Conservation (phyloP, 2,797 vertebrate genomes). For the Nothura maculosa region DNA sequence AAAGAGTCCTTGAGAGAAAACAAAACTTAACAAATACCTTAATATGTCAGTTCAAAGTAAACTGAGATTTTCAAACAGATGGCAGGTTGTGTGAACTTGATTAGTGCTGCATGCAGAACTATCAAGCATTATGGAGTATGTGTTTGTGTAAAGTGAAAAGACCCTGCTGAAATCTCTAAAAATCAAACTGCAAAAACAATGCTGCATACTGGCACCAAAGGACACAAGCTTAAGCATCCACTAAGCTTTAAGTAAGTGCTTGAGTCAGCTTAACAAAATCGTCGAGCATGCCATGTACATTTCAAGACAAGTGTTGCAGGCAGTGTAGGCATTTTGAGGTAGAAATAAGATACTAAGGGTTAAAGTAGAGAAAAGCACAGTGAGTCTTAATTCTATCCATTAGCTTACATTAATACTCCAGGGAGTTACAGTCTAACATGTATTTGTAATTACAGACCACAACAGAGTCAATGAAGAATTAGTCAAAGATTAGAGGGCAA, state of each 20-base stretch:
- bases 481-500: slow-evolving; percentile 23
- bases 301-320: neutral
- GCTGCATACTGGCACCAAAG: neutral
- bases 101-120: neutral
- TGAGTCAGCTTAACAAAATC: neutral
- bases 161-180: slow-evolving; percentile 23
- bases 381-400: slow-evolving; percentile 15
- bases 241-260: neutral
- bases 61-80: neutral
- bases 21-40: slow-evolving; percentile 41
- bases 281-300: rapidly evolving
- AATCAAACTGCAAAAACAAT: neutral
- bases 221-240: neutral
- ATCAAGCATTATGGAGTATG: neutral
- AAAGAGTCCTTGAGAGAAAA: neutral
- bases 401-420: neutral
- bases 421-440: neutral
- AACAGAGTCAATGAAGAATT: slow-evolving; percentile 22
- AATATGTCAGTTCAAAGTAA: neutral
- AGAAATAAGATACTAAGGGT: neutral
- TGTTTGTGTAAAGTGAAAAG: neutral
- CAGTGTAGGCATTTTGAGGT: neutral
- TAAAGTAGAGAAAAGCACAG: slow-evolving; percentile 1
- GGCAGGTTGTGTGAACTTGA: neutral
- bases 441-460: neutral